Base-by-base conservation (phyloP, 2,888 invertebrate species). In the Stenotaenia linearis region DNA sequence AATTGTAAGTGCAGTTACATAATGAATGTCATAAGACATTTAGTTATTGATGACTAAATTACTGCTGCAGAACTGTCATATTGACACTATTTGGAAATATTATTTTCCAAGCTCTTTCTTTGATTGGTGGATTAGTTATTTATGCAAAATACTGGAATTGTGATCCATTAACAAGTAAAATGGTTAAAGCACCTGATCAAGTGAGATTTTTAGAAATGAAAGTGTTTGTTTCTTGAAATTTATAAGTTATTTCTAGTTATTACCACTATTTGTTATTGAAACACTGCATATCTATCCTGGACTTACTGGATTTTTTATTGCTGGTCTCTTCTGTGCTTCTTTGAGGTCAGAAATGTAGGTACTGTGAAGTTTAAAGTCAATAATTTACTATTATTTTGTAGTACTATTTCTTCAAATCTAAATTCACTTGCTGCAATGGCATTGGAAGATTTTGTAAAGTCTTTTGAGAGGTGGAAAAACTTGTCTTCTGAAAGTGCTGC, bases 291-390 rank as follows among this genome's bases (percentile, higher is more conserved):
- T 89, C 75, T 88, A 92, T 50, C 90, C 90, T 35, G 96, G 96
- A 0, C 88, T 97, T 1, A 92, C 96, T 0, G 97, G 97, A 1
- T 91, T 97, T 84, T 97, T 98, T 86, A 96, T 97, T 0, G 95
- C 97, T 3, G 96, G 97, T 21, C 93, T 98, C 80, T 97, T 97
- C 86, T 96, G 96, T 45, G 97, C 97, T 0, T 96, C 97, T 84
- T 90, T 97, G 82, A 97, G 97, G 96, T 23, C 23, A 35, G 21
- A n/a, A 75, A 3, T 35, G n/a, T 23, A 5, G 12, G 4, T 45
- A 7, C n/a, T 9, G 15, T 75, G 15, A 30, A 4, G 74, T 35
- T 35, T 7, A 1, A 25, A 35, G 23, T 75, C 1, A 15, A 69
- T 69, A 25, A 32, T 32, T 4, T 6, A 32, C 4, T 21, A n/a